Base-by-base conservation (phyloP, 2,797 vertebrate genomes). In the Champsocephalus gunnari region DNA sequence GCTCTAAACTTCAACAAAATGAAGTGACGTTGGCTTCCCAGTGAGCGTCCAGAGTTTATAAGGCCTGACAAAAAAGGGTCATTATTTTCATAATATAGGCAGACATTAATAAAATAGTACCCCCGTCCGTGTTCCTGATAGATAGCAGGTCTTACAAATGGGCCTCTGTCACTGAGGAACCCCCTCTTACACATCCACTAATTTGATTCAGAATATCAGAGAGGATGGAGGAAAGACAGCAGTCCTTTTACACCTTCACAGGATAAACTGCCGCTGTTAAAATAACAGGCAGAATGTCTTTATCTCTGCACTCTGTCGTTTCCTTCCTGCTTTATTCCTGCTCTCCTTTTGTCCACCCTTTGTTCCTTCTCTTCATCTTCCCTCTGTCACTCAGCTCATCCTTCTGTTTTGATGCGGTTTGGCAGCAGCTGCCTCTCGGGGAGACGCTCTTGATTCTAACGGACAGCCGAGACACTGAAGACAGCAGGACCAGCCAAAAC, bases 171-270 rank as follows among this genome's bases (percentile, higher is more conserved):
- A 76, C 66, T 28, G 38, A 76, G 81, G 21, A 74, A 28, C 21
- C 24, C 57, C 32, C 45, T 44, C 51, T 7, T 50, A 85, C 85
- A 77, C 14, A 13, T 32, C 28, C 66, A 50, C 80, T 88, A 83
- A 87, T 81, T 88, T 76, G 84, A 84, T 83, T 83, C n/a, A 84
- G 84, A 81, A 86, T 79, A 86, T 80, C 73, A 75, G 73, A 77
- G 38, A 71, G 55, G 77, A 54, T 54, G 64, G 77, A 55, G 69
- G 80, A 66, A 45, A 79, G 44, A 21, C 74, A 16, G 64, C 56
- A 13, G 38, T 43, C 13, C 66, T 67, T 82, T 70, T n/a, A 78
- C 80, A 60, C 73, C 67, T 59, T 78, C 28, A 53, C 65, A 65
- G 62, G 66, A 38, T 53, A 68, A 77, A 77, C 57, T 49, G 43